Evolutionary conservation across 2,888 invertebrate genomes (phyloP).

Genomic region (Meiosimyza platycephala): DNA sequence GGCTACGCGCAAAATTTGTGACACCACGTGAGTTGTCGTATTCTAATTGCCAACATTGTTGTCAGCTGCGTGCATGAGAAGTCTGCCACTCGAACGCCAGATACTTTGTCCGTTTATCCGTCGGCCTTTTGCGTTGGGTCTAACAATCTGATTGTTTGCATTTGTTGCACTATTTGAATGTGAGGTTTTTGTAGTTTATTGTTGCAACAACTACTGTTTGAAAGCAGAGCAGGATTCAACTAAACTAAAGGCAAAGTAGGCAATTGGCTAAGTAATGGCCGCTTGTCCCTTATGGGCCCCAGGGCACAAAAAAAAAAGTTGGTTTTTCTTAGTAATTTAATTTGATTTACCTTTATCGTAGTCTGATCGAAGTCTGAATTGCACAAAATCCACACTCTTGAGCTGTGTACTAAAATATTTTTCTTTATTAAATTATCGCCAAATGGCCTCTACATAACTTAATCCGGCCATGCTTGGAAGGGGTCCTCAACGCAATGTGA

Average conservation of each 20-base stretch:
- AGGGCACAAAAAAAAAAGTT: too few species aligned
- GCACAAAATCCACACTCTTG: too few species aligned
- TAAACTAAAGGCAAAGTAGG: too few species aligned
- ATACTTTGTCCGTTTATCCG: slow-evolving; percentile 38
- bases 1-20: background rate
- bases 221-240: too few species aligned
- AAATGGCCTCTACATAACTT: too few species aligned
- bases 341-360: too few species aligned
- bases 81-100: slow-evolving; percentile 40
- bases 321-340: too few species aligned
- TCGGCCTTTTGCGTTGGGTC: slow-evolving; percentile 27
- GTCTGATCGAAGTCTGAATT: too few species aligned
- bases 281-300: too few species aligned
- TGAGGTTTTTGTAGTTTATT: background rate
- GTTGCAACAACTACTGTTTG: slow-evolving; percentile 37
- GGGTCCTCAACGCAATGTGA: slow-evolving; percentile 48
- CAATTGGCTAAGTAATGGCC: too few species aligned
- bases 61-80: background rate
- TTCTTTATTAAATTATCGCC: too few species aligned
- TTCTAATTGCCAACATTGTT: slow-evolving; percentile 40
- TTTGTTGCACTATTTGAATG: slow-evolving; percentile 16
- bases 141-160: slow-evolving; percentile 38
- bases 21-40: slow-evolving; percentile 14
- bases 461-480: slow-evolving; percentile 43
- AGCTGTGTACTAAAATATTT: too few species aligned